Evolutionary conservation across 2,888 invertebrate genomes (phyloP).

Genomic region (Rhogogaster chlorosoma): DNA sequence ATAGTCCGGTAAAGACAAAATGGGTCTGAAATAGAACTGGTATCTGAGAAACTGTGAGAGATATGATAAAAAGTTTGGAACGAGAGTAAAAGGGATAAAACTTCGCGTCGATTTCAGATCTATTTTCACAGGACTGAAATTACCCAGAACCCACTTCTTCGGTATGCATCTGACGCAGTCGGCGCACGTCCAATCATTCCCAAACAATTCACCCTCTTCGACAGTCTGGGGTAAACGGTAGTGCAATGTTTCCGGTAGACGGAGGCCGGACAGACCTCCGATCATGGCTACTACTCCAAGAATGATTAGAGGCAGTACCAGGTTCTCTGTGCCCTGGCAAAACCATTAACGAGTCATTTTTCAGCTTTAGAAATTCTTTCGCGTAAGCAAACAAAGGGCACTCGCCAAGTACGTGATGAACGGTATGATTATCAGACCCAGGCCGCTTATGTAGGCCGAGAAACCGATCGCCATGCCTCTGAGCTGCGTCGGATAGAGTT

Average conservation of each 20-base stretch:
- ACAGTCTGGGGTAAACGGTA: slow-evolving; percentile 91
- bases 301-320: slow-evolving; percentile 90
- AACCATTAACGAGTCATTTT: slow-evolving; percentile 27
- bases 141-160: slow-evolving; percentile 79
- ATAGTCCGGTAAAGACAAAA: no score
- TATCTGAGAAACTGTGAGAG: no score
- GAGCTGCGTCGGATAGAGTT: slow-evolving; percentile 93
- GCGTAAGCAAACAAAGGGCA: not conserved
- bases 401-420: slow-evolving; percentile 94
- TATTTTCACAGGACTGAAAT: no score
- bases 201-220: slow-evolving; percentile 93
- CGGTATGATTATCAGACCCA: slow-evolving; percentile 93
- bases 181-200: slow-evolving; percentile 88
- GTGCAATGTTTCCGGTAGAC: slow-evolving; percentile 92
- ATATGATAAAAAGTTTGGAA: no score
- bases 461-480: slow-evolving; percentile 94
- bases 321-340: slow-evolving; percentile 89
- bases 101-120: no score
- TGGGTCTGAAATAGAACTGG: no score
- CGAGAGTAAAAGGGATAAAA: no score
- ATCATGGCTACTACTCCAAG: slow-evolving; percentile 91
- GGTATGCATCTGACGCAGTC: slow-evolving; percentile 88
- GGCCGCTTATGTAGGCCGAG: slow-evolving; percentile 93
- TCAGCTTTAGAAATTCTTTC: not conserved
- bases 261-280: slow-evolving; percentile 89